These are phyloP conservation scores for Corythoichthys intestinalis DNA, from an alignment of 2,113 vertebrate species.

Conservation along the genomic window DNA sequence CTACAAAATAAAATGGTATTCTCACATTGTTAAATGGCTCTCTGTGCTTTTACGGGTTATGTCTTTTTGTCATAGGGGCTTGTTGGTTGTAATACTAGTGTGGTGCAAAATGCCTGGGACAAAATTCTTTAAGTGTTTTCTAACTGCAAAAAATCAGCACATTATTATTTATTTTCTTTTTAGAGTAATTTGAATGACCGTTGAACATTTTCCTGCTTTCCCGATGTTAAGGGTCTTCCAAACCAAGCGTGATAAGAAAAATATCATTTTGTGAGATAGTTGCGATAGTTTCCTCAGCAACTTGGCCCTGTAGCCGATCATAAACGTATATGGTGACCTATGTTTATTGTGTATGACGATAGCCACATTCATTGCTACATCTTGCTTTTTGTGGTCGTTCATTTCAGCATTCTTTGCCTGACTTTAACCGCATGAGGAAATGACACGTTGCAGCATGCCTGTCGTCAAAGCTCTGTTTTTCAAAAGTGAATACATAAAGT, in stretches of 20 bases:
- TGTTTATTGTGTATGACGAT: not conserved
- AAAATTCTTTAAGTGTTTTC: too few relatives aligned
- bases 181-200: not conserved
- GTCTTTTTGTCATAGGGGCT: too few relatives aligned
- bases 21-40: too few relatives aligned
- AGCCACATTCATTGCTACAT: not conserved
- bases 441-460: constrained; percentile 13
- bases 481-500: constrained; percentile 14
- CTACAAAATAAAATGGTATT: too few relatives aligned
- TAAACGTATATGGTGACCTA: not conserved
- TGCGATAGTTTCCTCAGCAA: constrained; percentile 16
- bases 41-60: too few relatives aligned
- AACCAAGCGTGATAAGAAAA: constrained; percentile 24
- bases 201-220: not conserved
- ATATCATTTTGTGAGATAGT: constrained; percentile 9
- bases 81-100: too few relatives aligned
- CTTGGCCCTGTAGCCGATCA: constrained; percentile 11
- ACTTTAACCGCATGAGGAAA: constrained; percentile 38
- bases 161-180: not conserved
- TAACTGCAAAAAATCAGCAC: too few relatives aligned
- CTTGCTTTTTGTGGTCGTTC: not conserved
- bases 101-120: too few relatives aligned
- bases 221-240: not conserved
- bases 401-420: constrained; percentile 27
- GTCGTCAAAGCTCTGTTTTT: constrained; percentile 15